Conservation (phyloP, 2,888 invertebrate species). For the Fragum fragum region DNA sequence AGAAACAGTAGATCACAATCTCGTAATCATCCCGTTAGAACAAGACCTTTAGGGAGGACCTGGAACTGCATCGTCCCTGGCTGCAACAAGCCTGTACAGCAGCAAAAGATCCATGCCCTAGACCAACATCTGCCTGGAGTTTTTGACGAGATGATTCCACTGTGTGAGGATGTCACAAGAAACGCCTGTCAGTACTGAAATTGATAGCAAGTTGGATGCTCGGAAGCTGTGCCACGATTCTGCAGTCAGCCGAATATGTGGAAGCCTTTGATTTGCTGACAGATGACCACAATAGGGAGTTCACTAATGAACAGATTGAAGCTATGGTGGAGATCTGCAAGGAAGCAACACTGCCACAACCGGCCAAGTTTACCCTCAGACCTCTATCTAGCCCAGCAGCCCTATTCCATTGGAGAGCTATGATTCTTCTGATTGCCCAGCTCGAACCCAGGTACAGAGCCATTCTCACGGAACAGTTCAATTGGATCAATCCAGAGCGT, state of each 20-base stretch:
- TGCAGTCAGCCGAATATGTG: not conserved
- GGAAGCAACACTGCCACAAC: not conserved
- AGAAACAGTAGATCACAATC: too few relatives aligned
- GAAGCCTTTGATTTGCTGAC: not conserved
- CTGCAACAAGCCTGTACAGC: not conserved
- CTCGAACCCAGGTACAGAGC: not conserved
- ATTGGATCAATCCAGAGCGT: not conserved
- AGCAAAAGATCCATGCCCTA: constrained; percentile 8
- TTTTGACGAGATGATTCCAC: not conserved
- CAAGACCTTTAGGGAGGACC: not conserved
- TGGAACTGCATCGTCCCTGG: not conserved
- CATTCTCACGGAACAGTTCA: not conserved
- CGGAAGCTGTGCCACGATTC: not conserved
- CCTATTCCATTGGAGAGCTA: too few relatives aligned
- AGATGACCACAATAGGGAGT: not conserved
- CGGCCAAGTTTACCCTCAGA: not conserved
- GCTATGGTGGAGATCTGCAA: constrained; percentile 1
- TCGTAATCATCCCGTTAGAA: not conserved
- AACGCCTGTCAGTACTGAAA: constrained; percentile 9
- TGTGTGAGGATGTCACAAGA: not conserved
- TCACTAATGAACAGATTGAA: not conserved
- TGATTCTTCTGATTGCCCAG: constrained; percentile 11
- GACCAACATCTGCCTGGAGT: not conserved
- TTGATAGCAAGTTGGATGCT: constrained; percentile 10
- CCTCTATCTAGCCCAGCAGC: constrained; percentile 6